Conservation (phyloP, 2,888 invertebrate species). For the Sericinus montela region DNA sequence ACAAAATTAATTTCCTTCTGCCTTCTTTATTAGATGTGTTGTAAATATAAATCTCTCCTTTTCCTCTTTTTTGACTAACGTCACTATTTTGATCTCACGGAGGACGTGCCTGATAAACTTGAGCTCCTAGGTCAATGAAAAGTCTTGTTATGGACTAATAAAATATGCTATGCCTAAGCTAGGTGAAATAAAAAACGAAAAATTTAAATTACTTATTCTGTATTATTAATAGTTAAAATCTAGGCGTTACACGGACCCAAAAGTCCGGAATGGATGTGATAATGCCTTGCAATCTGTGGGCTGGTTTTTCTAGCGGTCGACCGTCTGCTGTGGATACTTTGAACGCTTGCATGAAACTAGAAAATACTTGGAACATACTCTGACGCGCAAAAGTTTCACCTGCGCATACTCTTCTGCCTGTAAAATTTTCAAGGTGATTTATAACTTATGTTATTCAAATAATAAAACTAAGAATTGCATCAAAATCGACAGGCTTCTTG, state of each 20-base stretch:
- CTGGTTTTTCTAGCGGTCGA: constrained; percentile 45
- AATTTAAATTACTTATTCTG: too few species aligned
- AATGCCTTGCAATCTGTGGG: constrained; percentile 72
- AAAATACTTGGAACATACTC: constrained; percentile 79
- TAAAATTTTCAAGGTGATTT: constrained; percentile 13
- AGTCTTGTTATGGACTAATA: too few species aligned
- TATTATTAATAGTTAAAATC: constrained; percentile 25
- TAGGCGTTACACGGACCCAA: constrained; percentile 75
- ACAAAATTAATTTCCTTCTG: too few species aligned
- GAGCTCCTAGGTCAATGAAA: too few species aligned
- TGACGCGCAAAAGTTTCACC: constrained; percentile 86
- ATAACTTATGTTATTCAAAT: background rate
- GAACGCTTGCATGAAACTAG: constrained; percentile 82
- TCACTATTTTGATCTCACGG: too few species aligned
- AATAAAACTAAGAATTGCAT: background rate
- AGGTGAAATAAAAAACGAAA: too few species aligned
- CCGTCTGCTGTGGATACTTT: constrained; percentile 74
- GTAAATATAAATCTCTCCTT: too few species aligned
- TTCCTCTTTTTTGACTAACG: too few species aligned
- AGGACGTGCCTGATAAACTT: too few species aligned
- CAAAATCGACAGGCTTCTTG: too few species aligned
- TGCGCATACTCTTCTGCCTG: constrained; percentile 83
- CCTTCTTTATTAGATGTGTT: too few species aligned
- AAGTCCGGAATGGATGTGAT: constrained; percentile 77
- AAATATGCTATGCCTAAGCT: too few species aligned